A percentile compares a stretch with the other conserved stretches of the same genome.
These are phyloP conservation scores for Dendrolimus pini DNA, from an alignment of 2,888 invertebrate species.

Conservation along the genomic window DNA sequence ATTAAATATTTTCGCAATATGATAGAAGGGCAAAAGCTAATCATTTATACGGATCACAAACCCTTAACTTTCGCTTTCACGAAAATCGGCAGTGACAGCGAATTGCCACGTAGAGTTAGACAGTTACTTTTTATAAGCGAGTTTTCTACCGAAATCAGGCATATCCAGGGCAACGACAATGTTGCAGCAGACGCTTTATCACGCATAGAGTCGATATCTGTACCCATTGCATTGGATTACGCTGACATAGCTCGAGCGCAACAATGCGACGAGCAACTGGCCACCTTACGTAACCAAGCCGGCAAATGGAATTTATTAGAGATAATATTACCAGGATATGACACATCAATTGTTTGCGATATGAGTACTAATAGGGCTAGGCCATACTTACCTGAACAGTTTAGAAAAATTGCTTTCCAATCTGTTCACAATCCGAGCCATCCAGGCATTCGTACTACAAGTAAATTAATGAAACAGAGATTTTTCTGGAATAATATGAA, in stretches of 20 bases:
- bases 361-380: background rate
- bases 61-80: no score
- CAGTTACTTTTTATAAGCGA: conserved; percentile 7
- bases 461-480: conserved; percentile 5
- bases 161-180: conserved; percentile 12
- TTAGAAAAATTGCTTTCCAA: background rate
- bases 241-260: no score
- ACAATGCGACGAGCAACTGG: no score
- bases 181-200: conserved; percentile 12
- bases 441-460: conserved; percentile 8
- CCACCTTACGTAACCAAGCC: no score
- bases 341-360: no score
- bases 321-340: no score
- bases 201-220: conserved; percentile 17
- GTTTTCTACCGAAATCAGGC: conserved; percentile 9
- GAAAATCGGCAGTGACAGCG: no score
- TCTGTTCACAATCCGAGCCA: conserved; percentile 6
- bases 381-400: conserved; percentile 1
- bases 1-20: no score
- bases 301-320: no score
- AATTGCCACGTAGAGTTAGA: no score
- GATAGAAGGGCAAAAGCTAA: no score
- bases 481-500: conserved; percentile 12
- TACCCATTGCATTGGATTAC: background rate
- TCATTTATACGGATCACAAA: no score